Base-by-base conservation (phyloP, 37 sponge, comb jelly and placozoan genomes). In the Chondrosia reniformis region DNA sequence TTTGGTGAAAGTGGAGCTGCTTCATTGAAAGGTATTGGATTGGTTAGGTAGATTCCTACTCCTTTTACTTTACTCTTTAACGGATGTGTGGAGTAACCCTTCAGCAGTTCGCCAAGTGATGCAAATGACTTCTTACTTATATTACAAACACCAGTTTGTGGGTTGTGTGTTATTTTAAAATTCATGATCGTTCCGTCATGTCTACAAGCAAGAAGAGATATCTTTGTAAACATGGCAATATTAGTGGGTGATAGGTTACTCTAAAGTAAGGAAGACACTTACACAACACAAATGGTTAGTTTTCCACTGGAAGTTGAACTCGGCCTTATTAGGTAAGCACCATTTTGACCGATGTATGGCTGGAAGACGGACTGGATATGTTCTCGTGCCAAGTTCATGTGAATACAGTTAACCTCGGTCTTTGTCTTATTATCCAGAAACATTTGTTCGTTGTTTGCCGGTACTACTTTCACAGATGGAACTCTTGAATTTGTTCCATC, bases 211-310 rank as follows among this genome's bases (percentile, higher is more conserved):
- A 55, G n/a, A n/a, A n/a, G n/a, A n/a, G n/a, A n/a, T n/a, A n/a
- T n/a, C n/a, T n/a, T n/a, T n/a, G n/a, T n/a, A n/a, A n/a, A n/a
- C 76, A 49, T 10, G 55, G 4, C 54, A 55, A 4, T 46, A 73
- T 45, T 2, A 46, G 28, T 10, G 21, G n/a, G n/a, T n/a, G n/a
- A n/a, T n/a, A n/a, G n/a, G n/a, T n/a, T n/a, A n/a, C n/a, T n/a
- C n/a, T n/a, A n/a, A n/a, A n/a, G n/a, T n/a, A n/a, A n/a, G n/a
- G n/a, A n/a, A n/a, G n/a, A n/a, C n/a, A 59, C 80, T 75, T 54
- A 91, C 91, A 80, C 83, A 40, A 91, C 86, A 59, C 86, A 76
- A 13, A 91, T 75, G 1, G 91, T 83, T 36, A 86, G 61, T 55
- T 83, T 86, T 46, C 87, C 84, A n/a, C 65, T 64, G 57, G 76